A percentile compares a stretch with the other conserved stretches of the same genome.
Conservation (phyloP, 1,140 invertebrate species). For the Teleogryllus occipitalis region DNA sequence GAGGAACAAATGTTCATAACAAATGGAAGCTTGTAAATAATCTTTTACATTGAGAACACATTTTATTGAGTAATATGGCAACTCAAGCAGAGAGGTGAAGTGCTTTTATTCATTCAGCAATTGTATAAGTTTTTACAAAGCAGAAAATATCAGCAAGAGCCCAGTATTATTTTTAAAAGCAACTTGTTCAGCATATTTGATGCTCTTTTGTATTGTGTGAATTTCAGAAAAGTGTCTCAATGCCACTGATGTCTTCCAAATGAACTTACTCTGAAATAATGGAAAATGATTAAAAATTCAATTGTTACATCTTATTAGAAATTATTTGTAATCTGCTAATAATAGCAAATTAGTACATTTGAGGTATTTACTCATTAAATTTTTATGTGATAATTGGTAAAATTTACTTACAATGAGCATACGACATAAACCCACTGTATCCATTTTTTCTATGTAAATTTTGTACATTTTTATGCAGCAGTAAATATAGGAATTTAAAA, state of each 20-base stretch:
- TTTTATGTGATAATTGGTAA: background rate
- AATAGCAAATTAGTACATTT: background rate
- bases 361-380: background rate
- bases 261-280: background rate
- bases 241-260: background rate
- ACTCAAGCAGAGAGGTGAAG: background rate
- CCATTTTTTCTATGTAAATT: background rate
- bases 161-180: background rate
- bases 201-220: background rate
- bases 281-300: background rate
- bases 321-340: background rate
- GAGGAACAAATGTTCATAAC: background rate
- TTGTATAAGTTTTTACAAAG: background rate
- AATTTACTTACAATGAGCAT: background rate
- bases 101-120: background rate
- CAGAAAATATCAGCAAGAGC: background rate
- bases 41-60: background rate
- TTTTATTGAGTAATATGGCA: background rate
- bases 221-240: background rate
- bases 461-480: constrained; percentile 1
- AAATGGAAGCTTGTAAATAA: background rate
- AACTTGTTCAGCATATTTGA: background rate
- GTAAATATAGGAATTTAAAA: background rate
- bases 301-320: background rate
- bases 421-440: background rate